Base-by-base conservation (phyloP, 2,113 vertebrate genomes). In the Psettodes erumei region DNA sequence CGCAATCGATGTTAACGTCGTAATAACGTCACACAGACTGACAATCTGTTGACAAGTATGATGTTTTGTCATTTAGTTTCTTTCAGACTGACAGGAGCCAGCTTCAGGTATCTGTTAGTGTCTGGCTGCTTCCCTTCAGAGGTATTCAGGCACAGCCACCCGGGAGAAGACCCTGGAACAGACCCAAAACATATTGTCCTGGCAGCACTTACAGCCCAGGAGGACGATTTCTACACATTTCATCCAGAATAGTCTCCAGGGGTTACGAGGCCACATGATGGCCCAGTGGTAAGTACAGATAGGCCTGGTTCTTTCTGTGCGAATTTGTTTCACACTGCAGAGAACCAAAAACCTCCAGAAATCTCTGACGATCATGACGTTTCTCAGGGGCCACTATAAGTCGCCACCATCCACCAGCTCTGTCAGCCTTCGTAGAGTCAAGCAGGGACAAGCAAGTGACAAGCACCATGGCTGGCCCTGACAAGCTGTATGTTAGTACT, bases 141-240 rank as follows among this genome's bases (percentile, higher is more conserved):
- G 38, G 64, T 53, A 71, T 75, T 81, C 48, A 59, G 35, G 15
- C 30, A 32, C 18, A 63, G 67, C 70, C 76, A 70, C n/a, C 5
- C 75, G 79, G 70, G 56, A 71, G 47, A 55, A 60, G 56, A 83
- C 43, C 33, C 56, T 68, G 69, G 75, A 71, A 55, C 16, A 42
- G 47, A 66, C 27, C 80, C 68, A 79, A 42, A 23, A 71, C 56
- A 56, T 47, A 53, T 16, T 38, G 64, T 60, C 60, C 55, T 43
- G 37, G 45, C 33, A 62, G 50, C 69, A 75, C 38, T 48, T 53
- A 42, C 12, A 43, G 16, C 45, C 30, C 18, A 37, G 61, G 27
- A 51, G 28, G 33, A 68, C 47, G 6, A 50, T 54, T 67, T 30
- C 28, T 19, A 27, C 56, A 38, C 47, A 59, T 67, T 28, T 55